Base-by-base conservation (phyloP, 2,113 vertebrate species). In the Psettodes erumei region DNA sequence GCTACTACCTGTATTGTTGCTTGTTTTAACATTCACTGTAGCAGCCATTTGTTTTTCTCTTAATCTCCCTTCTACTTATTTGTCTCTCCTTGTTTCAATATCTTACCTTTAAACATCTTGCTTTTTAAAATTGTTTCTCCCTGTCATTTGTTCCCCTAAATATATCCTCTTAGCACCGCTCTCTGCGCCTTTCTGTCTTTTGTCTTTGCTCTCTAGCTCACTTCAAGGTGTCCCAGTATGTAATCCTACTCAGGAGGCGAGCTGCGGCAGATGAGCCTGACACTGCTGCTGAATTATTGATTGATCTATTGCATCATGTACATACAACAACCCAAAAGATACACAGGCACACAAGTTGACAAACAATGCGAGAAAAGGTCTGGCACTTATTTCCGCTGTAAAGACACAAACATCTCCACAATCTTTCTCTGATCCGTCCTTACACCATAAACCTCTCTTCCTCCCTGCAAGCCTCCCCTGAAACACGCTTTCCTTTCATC, bases 211-310 rank as follows among this genome's bases (percentile, higher is more conserved):
- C 65, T 51, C 53, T 63, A 8, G 43, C 54, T 81, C 54, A 58
- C 56, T 83, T 81, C 65, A 85, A 87, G 88, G 81, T 90, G 81
- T 87, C 81, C 84, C 38, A 62, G 60, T 59, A 73, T 72, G 75
- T 82, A 84, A 89, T 86, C 85, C 69, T 72, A 78, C 42, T 65
- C 83, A 75, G 81, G 55, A 78, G 67, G 61, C 65, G 58, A 88
- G 71, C 77, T 83, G 75, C 77, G 35, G 84, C 58, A 75, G 75
- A 80, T 47, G 73, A 85, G 75, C 64, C 75, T 38, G 59, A 77
- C 75, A 71, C 83, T 70, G 63, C 86, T 75, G 69, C 84, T 93
- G 83, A 92, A 92, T 92, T 90, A 93, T 93, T 91, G 82, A 92
- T 90, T 38, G 37, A 63, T 64, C 83, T 70, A 71, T 91, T 90